phyloP scores from a whole-genome alignment of 2,113 vertebrate genomes.

The Mystacornis crossleyi region DNA sequence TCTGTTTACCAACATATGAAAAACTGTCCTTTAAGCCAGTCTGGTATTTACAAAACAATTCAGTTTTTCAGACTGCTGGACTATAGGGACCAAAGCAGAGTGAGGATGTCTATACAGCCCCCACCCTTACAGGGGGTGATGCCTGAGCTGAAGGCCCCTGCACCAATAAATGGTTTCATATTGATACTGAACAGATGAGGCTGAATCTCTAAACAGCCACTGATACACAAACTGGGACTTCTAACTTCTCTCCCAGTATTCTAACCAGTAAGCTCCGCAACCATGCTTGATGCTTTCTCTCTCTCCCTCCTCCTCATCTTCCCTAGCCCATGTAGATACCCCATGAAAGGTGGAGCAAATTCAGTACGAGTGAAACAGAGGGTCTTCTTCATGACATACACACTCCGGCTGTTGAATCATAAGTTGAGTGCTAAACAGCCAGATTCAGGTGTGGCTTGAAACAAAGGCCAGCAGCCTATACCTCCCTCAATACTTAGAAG shows the following conservation, averaged over 20 bases:
- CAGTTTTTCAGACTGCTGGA: not conserved
- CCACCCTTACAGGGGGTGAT: not conserved
- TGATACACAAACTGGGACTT: not conserved
- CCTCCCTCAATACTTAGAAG: not conserved
- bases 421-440: not conserved
- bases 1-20: not conserved
- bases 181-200: not conserved
- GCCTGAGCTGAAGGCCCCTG: not conserved
- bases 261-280: not conserved
- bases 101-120: not conserved
- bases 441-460: not conserved
- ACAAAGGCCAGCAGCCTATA: not conserved
- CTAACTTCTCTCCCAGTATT: not conserved
- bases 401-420: not conserved
- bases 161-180: not conserved
- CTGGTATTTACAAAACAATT: not conserved
- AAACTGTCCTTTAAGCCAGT: not conserved
- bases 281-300: not conserved
- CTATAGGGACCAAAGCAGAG: not conserved
- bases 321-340: not conserved
- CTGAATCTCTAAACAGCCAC: not conserved
- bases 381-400: not conserved
- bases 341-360: not conserved
- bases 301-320: not conserved
- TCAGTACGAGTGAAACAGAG: not conserved